These are phyloP conservation scores for Halocynthia roretzi DNA, from an alignment of 23 tunicate genomes.

Conservation along the genomic window DNA sequence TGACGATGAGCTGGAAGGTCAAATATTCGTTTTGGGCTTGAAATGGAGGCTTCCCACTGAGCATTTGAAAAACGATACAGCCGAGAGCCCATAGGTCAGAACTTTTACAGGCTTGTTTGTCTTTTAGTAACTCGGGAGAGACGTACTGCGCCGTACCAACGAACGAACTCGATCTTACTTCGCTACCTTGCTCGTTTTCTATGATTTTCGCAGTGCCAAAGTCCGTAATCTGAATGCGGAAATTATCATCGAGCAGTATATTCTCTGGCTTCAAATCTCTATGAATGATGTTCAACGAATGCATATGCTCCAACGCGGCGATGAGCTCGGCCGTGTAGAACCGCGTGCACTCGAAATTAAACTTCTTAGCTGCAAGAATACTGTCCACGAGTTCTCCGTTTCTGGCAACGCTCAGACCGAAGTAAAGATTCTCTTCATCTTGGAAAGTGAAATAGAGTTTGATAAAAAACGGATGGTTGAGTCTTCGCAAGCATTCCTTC, in stretches of 20 bases:
- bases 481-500: conserved; percentile 59
- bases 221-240: conserved; percentile 89
- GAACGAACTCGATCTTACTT: conserved; percentile 41
- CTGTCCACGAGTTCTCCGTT: conserved; percentile 77
- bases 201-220: conserved; percentile 89
- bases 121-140: conserved; percentile 91
- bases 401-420: conserved; percentile 85
- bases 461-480: conserved; percentile 87
- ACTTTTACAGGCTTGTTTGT: conserved; percentile 70
- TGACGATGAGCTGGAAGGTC: conserved; percentile 72
- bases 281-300: conserved; percentile 87
- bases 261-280: conserved; percentile 93
- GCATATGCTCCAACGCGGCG: conserved; percentile 64
- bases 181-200: conserved; percentile 21
- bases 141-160: conserved; percentile 99
- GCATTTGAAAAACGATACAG: conserved; percentile 87
- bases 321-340: conserved; percentile 87
- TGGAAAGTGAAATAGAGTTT: conserved; percentile 81
- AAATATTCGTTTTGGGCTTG: conserved; percentile 86
- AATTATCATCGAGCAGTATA: conserved; percentile 66
- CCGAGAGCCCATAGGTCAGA: conserved; percentile 98
- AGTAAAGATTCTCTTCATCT: conserved; percentile 77
- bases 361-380: conserved; percentile 57
- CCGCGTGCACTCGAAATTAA: conserved; percentile 63
- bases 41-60: conserved; percentile 80